Evolutionary conservation across 37 sponge, comb jelly and placozoan genomes (phyloP).

Genomic region (Theonella swinhoei): DNA sequence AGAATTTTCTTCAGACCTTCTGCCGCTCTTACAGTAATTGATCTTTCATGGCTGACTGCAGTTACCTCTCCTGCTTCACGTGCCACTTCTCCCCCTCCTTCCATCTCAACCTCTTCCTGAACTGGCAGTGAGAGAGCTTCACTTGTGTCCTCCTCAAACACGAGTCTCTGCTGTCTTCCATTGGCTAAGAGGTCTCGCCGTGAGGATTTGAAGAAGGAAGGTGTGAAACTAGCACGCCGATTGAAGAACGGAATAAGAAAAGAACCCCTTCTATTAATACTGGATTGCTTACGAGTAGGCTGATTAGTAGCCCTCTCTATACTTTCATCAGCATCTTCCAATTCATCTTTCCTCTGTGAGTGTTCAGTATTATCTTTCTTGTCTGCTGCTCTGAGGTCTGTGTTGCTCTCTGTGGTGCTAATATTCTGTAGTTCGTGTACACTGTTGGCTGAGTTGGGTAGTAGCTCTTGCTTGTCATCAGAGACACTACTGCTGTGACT

Average conservation of each 20-base stretch:
- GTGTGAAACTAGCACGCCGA: neutral
- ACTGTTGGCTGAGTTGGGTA: neutral
- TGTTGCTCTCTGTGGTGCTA: too few relatives aligned
- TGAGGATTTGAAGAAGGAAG: neutral
- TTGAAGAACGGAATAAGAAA: slow-evolving; percentile 7
- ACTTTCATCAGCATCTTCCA: too few relatives aligned
- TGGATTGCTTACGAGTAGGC: too few relatives aligned
- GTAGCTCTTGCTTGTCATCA: neutral
- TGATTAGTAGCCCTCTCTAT: too few relatives aligned
- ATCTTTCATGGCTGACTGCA: neutral
- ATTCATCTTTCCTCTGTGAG: too few relatives aligned
- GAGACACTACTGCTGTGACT: neutral
- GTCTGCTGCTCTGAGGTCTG: too few relatives aligned
- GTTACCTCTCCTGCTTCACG: neutral
- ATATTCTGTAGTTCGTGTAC: too few relatives aligned
- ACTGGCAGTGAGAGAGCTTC: neutral
- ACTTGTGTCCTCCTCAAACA: neutral
- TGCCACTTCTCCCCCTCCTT: neutral
- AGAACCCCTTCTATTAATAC: neutral
- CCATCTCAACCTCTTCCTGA: neutral
- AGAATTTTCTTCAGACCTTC: neutral
- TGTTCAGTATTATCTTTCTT: too few relatives aligned
- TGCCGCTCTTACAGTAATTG: neutral
- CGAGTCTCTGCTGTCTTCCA: neutral
- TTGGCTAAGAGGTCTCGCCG: neutral